A percentile compares a stretch with the other conserved stretches of the same genome.
phyloP scores from a whole-genome alignment of 2,797 vertebrate species.

The Lagodon rhomboides region DNA sequence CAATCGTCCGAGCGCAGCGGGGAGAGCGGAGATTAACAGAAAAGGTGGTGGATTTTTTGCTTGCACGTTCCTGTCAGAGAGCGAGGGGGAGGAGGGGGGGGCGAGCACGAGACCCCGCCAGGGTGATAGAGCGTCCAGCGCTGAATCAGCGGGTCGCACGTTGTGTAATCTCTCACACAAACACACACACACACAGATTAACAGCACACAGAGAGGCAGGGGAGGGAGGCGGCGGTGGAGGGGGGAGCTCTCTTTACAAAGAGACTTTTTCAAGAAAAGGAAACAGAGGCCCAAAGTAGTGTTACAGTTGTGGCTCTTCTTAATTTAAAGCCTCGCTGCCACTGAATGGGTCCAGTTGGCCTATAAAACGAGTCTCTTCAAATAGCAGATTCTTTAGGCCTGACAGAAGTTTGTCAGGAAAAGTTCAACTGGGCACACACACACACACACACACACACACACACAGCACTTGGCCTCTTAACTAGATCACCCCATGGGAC shows the following conservation, averaged over 20 bases:
- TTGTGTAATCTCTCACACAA: slow-evolving; percentile 78
- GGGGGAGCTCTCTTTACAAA: slow-evolving; percentile 41
- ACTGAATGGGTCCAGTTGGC: slow-evolving; percentile 58
- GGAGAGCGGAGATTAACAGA: slow-evolving; percentile 26
- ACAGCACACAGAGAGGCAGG: slow-evolving; percentile 42
- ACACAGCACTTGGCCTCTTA: neutral
- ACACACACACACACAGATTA: slow-evolving; percentile 64
- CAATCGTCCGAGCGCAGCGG: slow-evolving; percentile 8
- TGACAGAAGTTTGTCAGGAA: slow-evolving; percentile 50
- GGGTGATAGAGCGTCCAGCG: slow-evolving; percentile 72
- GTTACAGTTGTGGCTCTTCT: slow-evolving; percentile 59
- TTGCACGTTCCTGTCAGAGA: slow-evolving; percentile 47
- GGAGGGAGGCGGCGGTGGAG: neutral
- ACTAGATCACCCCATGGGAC: slow-evolving; percentile 22
- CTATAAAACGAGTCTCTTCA: slow-evolving; percentile 56
- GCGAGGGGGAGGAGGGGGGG: slow-evolving; percentile 27
- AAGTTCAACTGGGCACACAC: slow-evolving; percentile 15
- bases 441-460: slow-evolving; percentile 16
- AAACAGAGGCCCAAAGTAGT: slow-evolving; percentile 67
- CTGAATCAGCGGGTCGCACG: slow-evolving; percentile 79
- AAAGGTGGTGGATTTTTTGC: slow-evolving; percentile 16
- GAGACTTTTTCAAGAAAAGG: slow-evolving; percentile 57
- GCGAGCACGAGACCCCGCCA: slow-evolving; percentile 74
- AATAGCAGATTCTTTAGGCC: slow-evolving; percentile 48
- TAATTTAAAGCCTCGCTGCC: slow-evolving; percentile 68